Conservation (phyloP, 2,888 invertebrate species). For the Gasteruption jaculator region DNA sequence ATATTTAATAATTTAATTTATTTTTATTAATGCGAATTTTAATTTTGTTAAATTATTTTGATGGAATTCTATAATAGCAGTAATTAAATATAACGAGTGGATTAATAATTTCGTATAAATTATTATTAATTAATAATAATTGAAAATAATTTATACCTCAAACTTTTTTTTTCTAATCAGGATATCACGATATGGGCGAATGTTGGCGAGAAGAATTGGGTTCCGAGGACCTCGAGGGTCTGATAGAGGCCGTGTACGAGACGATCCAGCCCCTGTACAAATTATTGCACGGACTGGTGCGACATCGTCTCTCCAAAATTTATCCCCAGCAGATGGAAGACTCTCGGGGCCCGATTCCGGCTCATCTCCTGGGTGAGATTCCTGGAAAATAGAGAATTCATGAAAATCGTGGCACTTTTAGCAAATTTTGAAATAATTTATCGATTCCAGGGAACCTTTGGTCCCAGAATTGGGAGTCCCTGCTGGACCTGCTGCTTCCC, state of each 20-base stretch:
- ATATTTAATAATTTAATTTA: slow-evolving; percentile 1
- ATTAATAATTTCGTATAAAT: not conserved
- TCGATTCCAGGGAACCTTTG: slow-evolving; percentile 63
- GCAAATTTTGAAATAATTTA: slow-evolving; percentile 3
- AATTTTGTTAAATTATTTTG: not conserved
- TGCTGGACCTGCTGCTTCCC: slow-evolving; percentile 58
- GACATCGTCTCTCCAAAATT: slow-evolving; percentile 57
- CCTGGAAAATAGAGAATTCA: slow-evolving; percentile 8
- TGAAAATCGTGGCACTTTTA: not conserved
- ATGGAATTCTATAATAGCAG: not conserved
- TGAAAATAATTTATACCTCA: slow-evolving; percentile 5
- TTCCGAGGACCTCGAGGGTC: slow-evolving; percentile 55
- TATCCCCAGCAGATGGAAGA: slow-evolving; percentile 56
- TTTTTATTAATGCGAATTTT: too few relatives aligned
- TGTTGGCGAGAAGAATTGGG: slow-evolving; percentile 66
- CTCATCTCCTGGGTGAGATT: slow-evolving; percentile 62
- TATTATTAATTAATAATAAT: not conserved
- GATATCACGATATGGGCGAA: slow-evolving; percentile 61
- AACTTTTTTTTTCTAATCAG: slow-evolving; percentile 48
- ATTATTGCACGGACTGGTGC: slow-evolving; percentile 68
- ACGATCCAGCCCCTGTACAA: slow-evolving; percentile 63
- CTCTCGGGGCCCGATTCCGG: slow-evolving; percentile 60
- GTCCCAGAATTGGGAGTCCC: slow-evolving; percentile 66
- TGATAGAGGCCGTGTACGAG: slow-evolving; percentile 56
- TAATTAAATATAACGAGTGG: slow-evolving; percentile 3